Evolutionary conservation across 2,888 invertebrate species (phyloP).

Genomic region (Stratiomys singularior): DNA sequence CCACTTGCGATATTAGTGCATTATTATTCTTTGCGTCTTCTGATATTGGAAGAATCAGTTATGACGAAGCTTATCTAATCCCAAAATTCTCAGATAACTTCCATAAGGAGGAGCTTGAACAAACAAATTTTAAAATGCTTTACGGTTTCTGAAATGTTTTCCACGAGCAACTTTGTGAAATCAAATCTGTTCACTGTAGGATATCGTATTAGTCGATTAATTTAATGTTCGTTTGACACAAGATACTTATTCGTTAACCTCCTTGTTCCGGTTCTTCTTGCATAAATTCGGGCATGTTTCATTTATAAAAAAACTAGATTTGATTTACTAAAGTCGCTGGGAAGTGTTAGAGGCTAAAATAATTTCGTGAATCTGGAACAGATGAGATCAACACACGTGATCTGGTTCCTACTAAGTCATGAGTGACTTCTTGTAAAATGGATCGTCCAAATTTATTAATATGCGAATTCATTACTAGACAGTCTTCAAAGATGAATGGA

Average conservation of each 20-base stretch:
- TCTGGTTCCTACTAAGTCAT: too few species aligned
- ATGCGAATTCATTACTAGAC: too few species aligned
- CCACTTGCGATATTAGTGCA: too few species aligned
- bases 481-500: too few species aligned
- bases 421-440: too few species aligned
- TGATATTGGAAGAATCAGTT: too few species aligned
- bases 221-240: constrained; percentile 10
- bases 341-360: too few species aligned
- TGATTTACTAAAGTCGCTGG: not conserved
- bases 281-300: not conserved
- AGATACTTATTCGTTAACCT: not conserved
- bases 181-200: constrained; percentile 13
- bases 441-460: too few species aligned
- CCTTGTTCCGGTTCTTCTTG: not conserved
- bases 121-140: constrained; percentile 21
- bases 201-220: constrained; percentile 8
- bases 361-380: too few species aligned
- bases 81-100: not conserved
- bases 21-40: too few species aligned
- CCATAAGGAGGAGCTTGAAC: not conserved
- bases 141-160: constrained; percentile 22
- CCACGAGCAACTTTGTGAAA: not conserved
- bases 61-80: not conserved
- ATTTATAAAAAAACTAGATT: not conserved
- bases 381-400: too few species aligned